Evolutionary conservation across 1,140 invertebrate genomes (phyloP).

Genomic region (Ruditapes philippinarum): DNA sequence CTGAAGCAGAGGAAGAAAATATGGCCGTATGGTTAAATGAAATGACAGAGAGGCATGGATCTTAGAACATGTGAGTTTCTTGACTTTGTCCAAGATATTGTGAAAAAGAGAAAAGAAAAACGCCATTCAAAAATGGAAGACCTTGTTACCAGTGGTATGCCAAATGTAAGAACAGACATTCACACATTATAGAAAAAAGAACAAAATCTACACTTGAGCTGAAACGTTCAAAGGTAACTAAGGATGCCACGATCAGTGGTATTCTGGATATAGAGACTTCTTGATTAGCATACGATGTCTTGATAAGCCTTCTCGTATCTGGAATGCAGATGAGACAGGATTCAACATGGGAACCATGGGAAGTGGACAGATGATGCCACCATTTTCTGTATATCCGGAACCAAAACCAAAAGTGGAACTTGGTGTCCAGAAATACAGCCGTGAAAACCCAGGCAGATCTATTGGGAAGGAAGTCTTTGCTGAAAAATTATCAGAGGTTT

Average conservation of each 20-base stretch:
- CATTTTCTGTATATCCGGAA: no score
- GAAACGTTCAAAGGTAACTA: not conserved
- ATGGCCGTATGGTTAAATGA: conserved; percentile 61
- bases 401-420: conserved; percentile 49
- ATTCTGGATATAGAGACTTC: not conserved
- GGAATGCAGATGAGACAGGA: not conserved
- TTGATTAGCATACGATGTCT: no score
- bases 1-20: conserved; percentile 41
- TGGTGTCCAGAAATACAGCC: no score
- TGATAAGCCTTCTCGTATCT: no score
- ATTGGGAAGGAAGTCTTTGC: no score
- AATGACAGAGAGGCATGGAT: conserved; percentile 68
- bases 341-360: conserved; percentile 26
- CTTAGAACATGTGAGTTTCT: conserved; percentile 60
- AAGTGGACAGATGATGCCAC: no score
- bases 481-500: no score
- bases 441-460: no score
- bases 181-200: not conserved
- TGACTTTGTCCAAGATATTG: conserved; percentile 58
- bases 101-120: conserved; percentile 53
- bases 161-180: not conserved
- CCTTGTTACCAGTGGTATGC: not conserved
- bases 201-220: not conserved
- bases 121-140: conserved; percentile 49
- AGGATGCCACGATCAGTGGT: not conserved